These are phyloP conservation scores for Macrotis lagotis DNA, from an alignment of 2,113 vertebrate genomes.

Conservation along the genomic window DNA sequence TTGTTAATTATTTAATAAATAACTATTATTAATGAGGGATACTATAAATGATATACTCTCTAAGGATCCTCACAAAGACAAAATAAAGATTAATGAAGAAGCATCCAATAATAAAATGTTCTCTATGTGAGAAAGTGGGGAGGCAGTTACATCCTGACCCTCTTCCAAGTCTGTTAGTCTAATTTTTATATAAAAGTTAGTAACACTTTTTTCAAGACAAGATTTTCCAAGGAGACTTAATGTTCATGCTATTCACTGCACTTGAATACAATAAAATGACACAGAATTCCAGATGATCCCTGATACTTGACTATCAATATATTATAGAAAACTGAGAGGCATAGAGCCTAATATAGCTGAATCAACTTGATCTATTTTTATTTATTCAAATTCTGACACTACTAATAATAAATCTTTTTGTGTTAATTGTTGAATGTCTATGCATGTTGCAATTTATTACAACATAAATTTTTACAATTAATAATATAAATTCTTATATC, in stretches of 20 bases:
- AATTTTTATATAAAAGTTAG: not conserved
- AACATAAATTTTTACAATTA: too few species aligned
- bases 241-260: not conserved
- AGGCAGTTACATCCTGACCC: not conserved
- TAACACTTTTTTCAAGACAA: not conserved
- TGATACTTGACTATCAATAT: not conserved
- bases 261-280: not conserved
- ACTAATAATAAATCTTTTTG: not conserved
- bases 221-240: not conserved
- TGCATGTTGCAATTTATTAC: not conserved
- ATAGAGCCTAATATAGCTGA: not conserved
- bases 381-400: not conserved
- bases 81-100: not conserved
- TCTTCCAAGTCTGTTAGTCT: not conserved
- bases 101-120: not conserved
- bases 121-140: not conserved
- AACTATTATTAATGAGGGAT: too few species aligned
- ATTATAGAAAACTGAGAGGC: not conserved
- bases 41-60: too few species aligned
- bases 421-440: not conserved
- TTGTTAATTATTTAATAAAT: too few species aligned
- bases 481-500: too few species aligned
- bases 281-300: not conserved
- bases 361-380: not conserved
- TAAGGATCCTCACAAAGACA: too few species aligned